Base-by-base conservation (phyloP, 2,797 vertebrate genomes). In the Gadopsis marmoratus region DNA sequence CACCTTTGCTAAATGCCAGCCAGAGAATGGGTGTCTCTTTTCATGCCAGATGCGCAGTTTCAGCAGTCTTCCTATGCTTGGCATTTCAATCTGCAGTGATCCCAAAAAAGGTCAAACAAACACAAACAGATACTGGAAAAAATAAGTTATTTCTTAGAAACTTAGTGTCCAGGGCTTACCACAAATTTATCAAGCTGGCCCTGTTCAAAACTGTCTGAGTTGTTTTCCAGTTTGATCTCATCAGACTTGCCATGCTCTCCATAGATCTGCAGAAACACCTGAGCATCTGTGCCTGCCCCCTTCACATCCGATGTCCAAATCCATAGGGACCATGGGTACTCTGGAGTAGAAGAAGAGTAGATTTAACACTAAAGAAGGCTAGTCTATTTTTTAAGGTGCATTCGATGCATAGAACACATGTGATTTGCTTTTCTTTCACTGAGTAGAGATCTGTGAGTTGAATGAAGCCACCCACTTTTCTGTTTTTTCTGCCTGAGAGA, bases 31-130 rank as follows among this genome's bases (percentile, higher is more conserved):
- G 86, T 92, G 92, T 88, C 96, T 96, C 86, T 96, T 99, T 87
- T 99, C 96, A 0, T 99, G 98, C 98, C 98, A 99, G 83, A 97
- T 97, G 62, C 98, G 95, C 67, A 99, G 66, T 92, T 99, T 99
- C 56, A 91, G 94, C 79, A 98, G 92, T 17, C 71, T 95, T 33
- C 98, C 98, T 0, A 99, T 94, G 79, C 99, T 96, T n/a, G 97
- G 95, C 79, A 99, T 96, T 88, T 99, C 97, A 3, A 99, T 92
- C 98, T 99, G 82, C 0, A 86, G 55, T 10, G 61, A 79, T 41
- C 45, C 35, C 33, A 50, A 45, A 56, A 73, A 59, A 43, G 3
- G 11, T 21, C 35, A 67, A 72, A 71, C 12, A 64, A 79, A 3
- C 12, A 64, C 78, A 3, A 39, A 53, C 2, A 58, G 14, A 16